A percentile compares a stretch with the other conserved stretches of the same genome.
These are phyloP conservation scores for Lithophane leautieri DNA, from an alignment of 2,888 invertebrate species.

Conservation along the genomic window DNA sequence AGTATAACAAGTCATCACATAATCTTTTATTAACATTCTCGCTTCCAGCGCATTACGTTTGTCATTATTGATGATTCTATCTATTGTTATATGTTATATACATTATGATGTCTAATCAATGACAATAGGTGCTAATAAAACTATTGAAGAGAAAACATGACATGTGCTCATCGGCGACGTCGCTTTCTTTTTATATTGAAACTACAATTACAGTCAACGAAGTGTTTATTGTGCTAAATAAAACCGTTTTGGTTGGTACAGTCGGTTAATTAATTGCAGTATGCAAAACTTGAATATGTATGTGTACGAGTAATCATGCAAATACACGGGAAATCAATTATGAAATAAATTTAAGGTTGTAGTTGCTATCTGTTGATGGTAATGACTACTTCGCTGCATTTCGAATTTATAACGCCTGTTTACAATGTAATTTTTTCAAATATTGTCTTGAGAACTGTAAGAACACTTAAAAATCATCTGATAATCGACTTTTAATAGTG, in stretches of 20 bases:
- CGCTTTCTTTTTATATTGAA: conserved; percentile 68
- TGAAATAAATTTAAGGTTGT: conserved; percentile 54
- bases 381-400: conserved; percentile 27
- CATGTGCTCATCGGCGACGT: conserved; percentile 51
- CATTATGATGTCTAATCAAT: conserved; percentile 25
- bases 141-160: conserved; percentile 19
- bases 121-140: conserved; percentile 49
- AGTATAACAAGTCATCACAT: conserved; percentile 26
- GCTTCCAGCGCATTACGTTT: conserved; percentile 19
- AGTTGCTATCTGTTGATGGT: conserved; percentile 46
- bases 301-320: conserved; percentile 11
- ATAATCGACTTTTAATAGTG: no score
- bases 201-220: conserved; percentile 65
- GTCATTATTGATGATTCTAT: conserved; percentile 4
- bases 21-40: neutral
- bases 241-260: conserved; percentile 10
- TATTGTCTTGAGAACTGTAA: neutral
- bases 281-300: conserved; percentile 52
- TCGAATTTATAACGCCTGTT: conserved; percentile 21
- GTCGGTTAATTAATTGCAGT: conserved; percentile 43
- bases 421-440: conserved; percentile 14
- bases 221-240: conserved; percentile 48
- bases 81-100: conserved; percentile 26
- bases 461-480: neutral
- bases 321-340: conserved; percentile 54